These are phyloP conservation scores for Phyllotreta striolata DNA, from an alignment of 2,888 invertebrate genomes.

Conservation along the genomic window DNA sequence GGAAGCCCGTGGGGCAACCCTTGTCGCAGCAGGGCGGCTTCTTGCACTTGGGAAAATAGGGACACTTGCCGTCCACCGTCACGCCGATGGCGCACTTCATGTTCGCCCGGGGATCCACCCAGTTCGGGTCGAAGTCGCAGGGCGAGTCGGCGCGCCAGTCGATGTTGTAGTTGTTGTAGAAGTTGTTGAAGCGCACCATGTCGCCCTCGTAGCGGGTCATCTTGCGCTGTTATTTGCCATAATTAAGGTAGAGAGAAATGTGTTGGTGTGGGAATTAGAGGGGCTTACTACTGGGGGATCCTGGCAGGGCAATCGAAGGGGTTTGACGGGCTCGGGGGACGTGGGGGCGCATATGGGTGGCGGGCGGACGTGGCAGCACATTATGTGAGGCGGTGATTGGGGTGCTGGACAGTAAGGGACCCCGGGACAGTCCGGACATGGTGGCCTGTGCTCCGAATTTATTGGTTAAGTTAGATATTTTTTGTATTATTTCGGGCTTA, in stretches of 20 bases:
- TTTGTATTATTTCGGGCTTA: too few relatives aligned
- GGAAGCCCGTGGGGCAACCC: conserved; percentile 58
- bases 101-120: conserved; percentile 6
- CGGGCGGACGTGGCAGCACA: conserved; percentile 51
- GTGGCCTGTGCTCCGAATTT: too few relatives aligned
- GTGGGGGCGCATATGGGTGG: conserved; percentile 54
- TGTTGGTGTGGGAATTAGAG: neutral
- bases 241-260: neutral
- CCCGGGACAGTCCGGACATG: too few relatives aligned
- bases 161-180: conserved; percentile 55
- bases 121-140: conserved; percentile 3
- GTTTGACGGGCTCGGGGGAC: conserved; percentile 53
- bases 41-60: conserved; percentile 38
- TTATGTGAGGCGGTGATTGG: conserved; percentile 27
- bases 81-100: conserved; percentile 40
- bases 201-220: conserved; percentile 12
- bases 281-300: neutral
- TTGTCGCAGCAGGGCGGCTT: conserved; percentile 32
- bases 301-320: conserved; percentile 48
- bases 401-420: neutral
- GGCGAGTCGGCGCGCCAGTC: conserved; percentile 44
- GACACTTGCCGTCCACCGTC: conserved; percentile 52
- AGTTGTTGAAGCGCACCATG: conserved; percentile 41
- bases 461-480: too few relatives aligned
- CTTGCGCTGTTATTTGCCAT: neutral